Evolutionary conservation across 2,797 vertebrate genomes (phyloP), one percentile per base, ranked within the genome.

Genomic region (Tamandua tetradactyla): DNA sequence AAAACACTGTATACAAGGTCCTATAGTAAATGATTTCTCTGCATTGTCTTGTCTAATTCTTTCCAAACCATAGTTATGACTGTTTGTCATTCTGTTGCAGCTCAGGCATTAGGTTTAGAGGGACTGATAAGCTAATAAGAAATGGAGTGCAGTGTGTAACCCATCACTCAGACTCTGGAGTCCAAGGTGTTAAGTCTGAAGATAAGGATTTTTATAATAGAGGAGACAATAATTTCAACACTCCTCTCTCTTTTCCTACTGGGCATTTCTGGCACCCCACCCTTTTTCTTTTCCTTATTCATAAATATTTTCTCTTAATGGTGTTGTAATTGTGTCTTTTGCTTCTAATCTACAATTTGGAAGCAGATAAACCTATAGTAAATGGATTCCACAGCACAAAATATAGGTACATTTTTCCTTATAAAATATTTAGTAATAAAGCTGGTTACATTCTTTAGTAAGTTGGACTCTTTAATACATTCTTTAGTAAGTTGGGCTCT

Each of bases 381-480:
- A 20, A 55, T 23, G 4, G 25, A 62, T 80, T 89, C n/a, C 32
- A 72, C 2, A 84, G 18, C 9, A 72, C 44, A 86, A 78, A 82
- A 72, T 80, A 12, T 15, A 68, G 72, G 15, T 62, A 27, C 2
- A 32, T 85, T 66, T n/a, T 13, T 86, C n/a, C 23, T 42, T 23
- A n/a, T 64, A 84, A 91, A 82, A 22, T 87, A 81, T 72, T 92
- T 55, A 89, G 4, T 76, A 74, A 79, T 86, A 80, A 75, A 87
- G 6, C 4, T 64, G 7, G 52, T 84, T 83, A 27, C 15, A 68
- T 49, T 91, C 37, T 69, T 79, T 9, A 76, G 2, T 52, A 84
- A 68, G 0, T 76, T 81, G 30, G 25, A 5, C 27, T 94, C 14
- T 44, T 75, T 84, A 49, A 92, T n/a, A 32, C n/a, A n/a, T n/a